Evolutionary conservation across 35 echinoderm and acorn worm species (phyloP), one percentile per base, ranked within the genome.

Genomic region (Lytechinus pictus): DNA sequence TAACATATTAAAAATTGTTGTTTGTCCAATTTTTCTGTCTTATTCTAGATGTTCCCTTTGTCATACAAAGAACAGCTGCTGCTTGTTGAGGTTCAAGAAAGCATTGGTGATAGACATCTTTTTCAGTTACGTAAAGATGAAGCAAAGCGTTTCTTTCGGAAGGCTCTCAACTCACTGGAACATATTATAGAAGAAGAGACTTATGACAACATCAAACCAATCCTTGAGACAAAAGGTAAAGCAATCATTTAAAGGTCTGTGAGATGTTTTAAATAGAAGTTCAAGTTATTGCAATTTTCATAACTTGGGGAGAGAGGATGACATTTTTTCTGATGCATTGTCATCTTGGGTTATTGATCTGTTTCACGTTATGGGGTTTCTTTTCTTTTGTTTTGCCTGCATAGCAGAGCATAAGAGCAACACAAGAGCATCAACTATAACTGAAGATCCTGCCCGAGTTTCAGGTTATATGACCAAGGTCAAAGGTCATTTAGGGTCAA

Each of bases 41-140:
- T 24, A 19, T 79, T n/a, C 16, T 79, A 97, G 97, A 96, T 87
- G 52, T 94, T 94, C 58, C 97, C 97, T 12, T 89, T 99, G 54
- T 95, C 95, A 10, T 91, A 94, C 91, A 95, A 96, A 52, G 98
- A 99, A 93, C 96, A 97, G 86, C 96, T 96, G 9, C 94, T 99
- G 21, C 53, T 97, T 28, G 94, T 95, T 5, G 87, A 97, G 89
- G 89, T 99, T 10, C 94, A 99, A 89, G 98, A 99, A 55, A 94
- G 95, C 87, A 86, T 99, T 1, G 98, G 91, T 9, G 95, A 99
- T 51, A 55, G 96, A 19, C 94, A 96, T 52, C 95, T 95, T 5
- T 97, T 95, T 55, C 95, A 99, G 86, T 94, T 97, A 4, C 94
- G 97, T 27, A 95, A 91, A 10, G n/a, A 72, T 6, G 54, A 96